A percentile compares a stretch with the other conserved stretches of the same genome.
phyloP scores from a whole-genome alignment of 2,113 vertebrate genomes.

The Tragelaphus imberbis region DNA sequence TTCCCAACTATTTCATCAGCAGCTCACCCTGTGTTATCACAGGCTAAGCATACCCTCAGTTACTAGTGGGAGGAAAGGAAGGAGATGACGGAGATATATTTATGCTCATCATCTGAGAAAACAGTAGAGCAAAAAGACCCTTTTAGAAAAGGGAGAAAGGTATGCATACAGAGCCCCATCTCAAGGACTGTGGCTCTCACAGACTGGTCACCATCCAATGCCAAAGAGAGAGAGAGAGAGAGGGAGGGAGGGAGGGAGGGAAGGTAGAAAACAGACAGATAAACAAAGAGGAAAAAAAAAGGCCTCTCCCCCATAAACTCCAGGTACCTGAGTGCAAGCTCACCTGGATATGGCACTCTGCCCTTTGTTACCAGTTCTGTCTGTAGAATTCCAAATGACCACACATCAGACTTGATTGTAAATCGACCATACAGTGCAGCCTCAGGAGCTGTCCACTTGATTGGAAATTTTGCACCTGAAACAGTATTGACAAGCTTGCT shows the following conservation, averaged over 20 bases:
- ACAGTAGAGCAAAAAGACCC: not conserved
- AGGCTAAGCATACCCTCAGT: not conserved
- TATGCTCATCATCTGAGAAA: not conserved
- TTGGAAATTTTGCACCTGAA: slow-evolving; percentile 95
- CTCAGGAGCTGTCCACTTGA: slow-evolving; percentile 97
- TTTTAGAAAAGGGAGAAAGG: not conserved
- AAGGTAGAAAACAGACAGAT: not conserved
- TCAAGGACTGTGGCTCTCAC: not conserved
- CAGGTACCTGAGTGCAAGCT: slow-evolving; percentile 18
- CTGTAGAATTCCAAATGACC: slow-evolving; percentile 96
- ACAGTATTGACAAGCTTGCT: slow-evolving; percentile 17
- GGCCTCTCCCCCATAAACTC: not conserved
- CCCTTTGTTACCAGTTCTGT: slow-evolving; percentile 96
- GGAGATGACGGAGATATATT: not conserved
- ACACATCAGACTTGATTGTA: slow-evolving; percentile 97
- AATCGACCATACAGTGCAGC: slow-evolving; percentile 94
- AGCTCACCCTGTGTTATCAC: not conserved
- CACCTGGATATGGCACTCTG: slow-evolving; percentile 96
- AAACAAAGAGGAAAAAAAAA: not conserved
- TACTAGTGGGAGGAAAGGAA: not conserved
- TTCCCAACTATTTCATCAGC: not conserved
- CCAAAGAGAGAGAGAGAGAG: not conserved
- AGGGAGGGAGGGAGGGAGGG: not conserved
- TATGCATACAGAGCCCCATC: not conserved
- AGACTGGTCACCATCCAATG: not conserved